Base-by-base conservation (phyloP, 2,797 vertebrate genomes). In the Sebastes matsubarae region DNA sequence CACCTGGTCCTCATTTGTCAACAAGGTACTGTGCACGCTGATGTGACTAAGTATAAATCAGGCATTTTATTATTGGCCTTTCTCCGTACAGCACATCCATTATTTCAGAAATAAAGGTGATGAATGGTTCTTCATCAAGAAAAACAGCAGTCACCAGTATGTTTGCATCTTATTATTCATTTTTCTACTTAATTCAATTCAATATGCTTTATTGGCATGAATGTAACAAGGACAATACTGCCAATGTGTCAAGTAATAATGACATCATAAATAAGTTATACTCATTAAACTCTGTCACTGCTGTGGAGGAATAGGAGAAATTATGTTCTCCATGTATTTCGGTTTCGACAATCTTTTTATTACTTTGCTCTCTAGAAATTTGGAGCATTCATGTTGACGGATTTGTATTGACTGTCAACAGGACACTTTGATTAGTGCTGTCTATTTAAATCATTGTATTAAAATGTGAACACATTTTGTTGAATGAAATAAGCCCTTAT, bases 1-100 rank as follows among this genome's bases (percentile, higher is more conserved):
- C 63, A 84, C 72, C 60, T 96, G 94, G 92, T 93, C 95, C 58
- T 89, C 87, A 82, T 92, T 74, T 55, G 85, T 87, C 27, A 88
- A 87, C 83, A 89, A 95, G 91, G 94, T 8, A 14, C 66, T 42
- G 13, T 42, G 13, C 38, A 42, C 38, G 18, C 32, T 32, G 61
- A 75, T 76, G 79, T 52, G 52, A 67, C 36, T 6, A 36, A 52
- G 18, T 63, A 46, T 85, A 68, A 87, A 79, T 79, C 13, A 71
- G 55, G n/a, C 27, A 58, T 65, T 65, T 63, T 65, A 55, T 72
- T 63, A 34, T 24, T 54, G 22, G 66, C 16, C 34, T 73, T 57
- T 36, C 9, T 84, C 34, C 34, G 29, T 29, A 73, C 60, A 69
- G 10, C 54, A 69, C 27, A 68, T 52, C 16, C 52, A 54, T 50